A percentile compares a stretch with the other conserved stretches of the same genome.
Evolutionary conservation across 2,113 vertebrate species (phyloP).

Genomic region (Fregetta grallaria): DNA sequence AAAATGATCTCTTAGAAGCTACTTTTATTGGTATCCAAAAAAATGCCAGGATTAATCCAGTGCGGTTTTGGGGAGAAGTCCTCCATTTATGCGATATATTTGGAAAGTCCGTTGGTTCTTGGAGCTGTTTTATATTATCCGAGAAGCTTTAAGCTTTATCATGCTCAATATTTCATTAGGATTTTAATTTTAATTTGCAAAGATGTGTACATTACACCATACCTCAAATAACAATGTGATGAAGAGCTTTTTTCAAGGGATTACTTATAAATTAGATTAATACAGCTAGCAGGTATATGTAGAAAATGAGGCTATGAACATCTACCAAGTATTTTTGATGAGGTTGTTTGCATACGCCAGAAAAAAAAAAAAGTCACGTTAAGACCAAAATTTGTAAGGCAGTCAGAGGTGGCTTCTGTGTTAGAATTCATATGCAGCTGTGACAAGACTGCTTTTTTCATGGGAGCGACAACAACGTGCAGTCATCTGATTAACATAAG

Average conservation of each 20-base stretch:
- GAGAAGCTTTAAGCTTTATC: background rate
- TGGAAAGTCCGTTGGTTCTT: background rate
- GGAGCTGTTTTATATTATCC: background rate
- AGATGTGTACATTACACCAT: background rate
- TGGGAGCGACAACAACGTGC: background rate
- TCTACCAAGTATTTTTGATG: background rate
- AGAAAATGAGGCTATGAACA: background rate
- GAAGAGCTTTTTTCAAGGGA: background rate
- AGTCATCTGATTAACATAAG: background rate
- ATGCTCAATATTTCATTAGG: background rate
- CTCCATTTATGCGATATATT: background rate
- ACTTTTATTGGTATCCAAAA: background rate
- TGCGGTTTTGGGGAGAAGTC: background rate
- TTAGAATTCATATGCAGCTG: background rate
- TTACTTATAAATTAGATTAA: background rate
- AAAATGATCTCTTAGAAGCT: background rate
- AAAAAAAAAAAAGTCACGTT: background rate
- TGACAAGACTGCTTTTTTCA: rapidly evolving
- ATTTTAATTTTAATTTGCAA: background rate
- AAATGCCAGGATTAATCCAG: background rate
- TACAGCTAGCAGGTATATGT: background rate
- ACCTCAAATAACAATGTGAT: background rate
- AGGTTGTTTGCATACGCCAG: background rate
- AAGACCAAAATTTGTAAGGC: background rate
- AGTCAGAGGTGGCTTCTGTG: background rate